Evolutionary conservation across 2,113 vertebrate species (phyloP).

Genomic region (Emydocephalus ijimae): DNA sequence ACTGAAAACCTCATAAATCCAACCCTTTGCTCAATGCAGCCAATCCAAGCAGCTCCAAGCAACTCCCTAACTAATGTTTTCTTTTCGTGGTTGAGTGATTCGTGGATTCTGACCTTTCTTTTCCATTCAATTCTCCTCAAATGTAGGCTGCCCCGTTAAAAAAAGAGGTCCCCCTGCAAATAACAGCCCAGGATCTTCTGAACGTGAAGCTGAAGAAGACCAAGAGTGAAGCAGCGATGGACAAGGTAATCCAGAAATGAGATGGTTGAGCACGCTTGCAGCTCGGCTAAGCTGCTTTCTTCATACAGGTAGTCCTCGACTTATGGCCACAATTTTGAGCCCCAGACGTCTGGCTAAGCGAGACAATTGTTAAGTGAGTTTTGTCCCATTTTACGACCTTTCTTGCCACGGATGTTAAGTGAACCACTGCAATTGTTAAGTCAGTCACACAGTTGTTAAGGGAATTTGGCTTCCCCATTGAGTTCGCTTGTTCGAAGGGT

Average conservation of each 20-base stretch:
- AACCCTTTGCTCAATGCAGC: not conserved
- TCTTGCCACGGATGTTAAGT: too few species aligned
- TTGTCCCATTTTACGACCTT: too few species aligned
- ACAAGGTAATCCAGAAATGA: slow-evolving; percentile 48
- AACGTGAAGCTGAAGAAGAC: slow-evolving; percentile 80
- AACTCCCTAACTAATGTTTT: not conserved
- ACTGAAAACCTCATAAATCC: not conserved
- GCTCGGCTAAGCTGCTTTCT: not conserved
- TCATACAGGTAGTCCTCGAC: too few species aligned
- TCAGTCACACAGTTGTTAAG: too few species aligned
- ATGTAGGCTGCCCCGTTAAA: slow-evolving; percentile 53
- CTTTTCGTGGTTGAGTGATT: not conserved
- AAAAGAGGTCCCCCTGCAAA: slow-evolving; percentile 62
- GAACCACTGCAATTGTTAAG: too few species aligned
- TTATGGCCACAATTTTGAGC: too few species aligned
- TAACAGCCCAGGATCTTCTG: slow-evolving; percentile 79
- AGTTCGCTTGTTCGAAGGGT: too few species aligned
- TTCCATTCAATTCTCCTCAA: slow-evolving; percentile 7
- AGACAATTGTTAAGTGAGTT: too few species aligned
- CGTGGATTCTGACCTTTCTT: not conserved
- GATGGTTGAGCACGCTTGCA: not conserved
- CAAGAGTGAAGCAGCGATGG: slow-evolving; percentile 17
- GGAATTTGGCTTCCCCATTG: too few species aligned
- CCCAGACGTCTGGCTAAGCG: too few species aligned
- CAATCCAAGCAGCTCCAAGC: not conserved